A percentile compares a stretch with the other conserved stretches of the same genome.
Conservation (phyloP, 2,888 invertebrate species). For the Melanophora roralis region DNA sequence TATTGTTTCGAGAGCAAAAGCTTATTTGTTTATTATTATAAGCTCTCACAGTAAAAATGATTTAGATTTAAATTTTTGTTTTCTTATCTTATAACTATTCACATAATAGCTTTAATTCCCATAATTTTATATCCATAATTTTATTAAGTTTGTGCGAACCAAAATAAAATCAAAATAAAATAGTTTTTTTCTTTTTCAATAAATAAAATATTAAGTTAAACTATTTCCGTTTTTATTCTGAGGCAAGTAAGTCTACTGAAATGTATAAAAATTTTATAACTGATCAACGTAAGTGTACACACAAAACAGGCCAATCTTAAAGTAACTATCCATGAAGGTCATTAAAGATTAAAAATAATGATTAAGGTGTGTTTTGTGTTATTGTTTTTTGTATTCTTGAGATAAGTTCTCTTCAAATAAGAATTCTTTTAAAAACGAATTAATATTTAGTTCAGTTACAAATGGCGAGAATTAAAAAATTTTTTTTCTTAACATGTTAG, state of each 20-base stretch:
- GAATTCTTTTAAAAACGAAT: too few species aligned
- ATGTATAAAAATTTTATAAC: constrained; percentile 1
- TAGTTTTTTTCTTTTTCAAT: constrained; percentile 5
- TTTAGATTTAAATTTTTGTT: neutral
- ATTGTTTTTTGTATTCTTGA: too few species aligned
- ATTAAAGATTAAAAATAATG: constrained; percentile 18
- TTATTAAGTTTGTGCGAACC: neutral
- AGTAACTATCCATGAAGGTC: constrained; percentile 49
- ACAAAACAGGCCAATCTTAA: constrained; percentile 19
- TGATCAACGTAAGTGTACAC: neutral
- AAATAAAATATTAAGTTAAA: constrained; percentile 38
- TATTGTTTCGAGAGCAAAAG: too few species aligned
- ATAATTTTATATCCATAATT: neutral
- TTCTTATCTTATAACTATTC: constrained; percentile 8
- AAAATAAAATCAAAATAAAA: neutral
- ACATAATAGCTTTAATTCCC: too few species aligned
- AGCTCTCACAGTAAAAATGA: too few species aligned
- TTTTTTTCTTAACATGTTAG: too few species aligned
- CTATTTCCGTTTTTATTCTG: constrained; percentile 48
- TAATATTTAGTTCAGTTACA: too few species aligned
- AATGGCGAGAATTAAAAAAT: too few species aligned
- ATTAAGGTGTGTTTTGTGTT: too few species aligned
- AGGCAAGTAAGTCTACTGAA: neutral
- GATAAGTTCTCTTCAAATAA: neutral
- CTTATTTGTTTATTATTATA: too few species aligned